phyloP scores from a whole-genome alignment of 2,113 vertebrate genomes.

The Gallinago undulata region DNA sequence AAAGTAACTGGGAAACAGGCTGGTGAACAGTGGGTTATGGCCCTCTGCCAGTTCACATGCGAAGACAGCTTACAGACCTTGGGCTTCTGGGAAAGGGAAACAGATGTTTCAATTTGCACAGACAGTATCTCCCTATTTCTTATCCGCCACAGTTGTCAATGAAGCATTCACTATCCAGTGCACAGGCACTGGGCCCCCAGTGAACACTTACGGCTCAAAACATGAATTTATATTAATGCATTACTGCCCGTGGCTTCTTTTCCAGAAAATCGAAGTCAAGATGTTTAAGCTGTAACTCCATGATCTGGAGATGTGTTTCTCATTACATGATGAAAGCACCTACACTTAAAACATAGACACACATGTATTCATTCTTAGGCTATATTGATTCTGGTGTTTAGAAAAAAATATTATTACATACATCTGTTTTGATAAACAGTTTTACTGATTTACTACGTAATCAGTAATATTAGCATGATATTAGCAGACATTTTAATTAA shows the following conservation, averaged over 20 bases:
- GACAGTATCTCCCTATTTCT: not conserved
- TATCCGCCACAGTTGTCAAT: not conserved
- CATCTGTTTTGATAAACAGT: not conserved
- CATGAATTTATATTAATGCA: not conserved
- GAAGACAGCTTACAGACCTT: slow-evolving; percentile 23
- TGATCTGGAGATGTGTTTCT: not conserved
- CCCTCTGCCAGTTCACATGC: slow-evolving; percentile 27
- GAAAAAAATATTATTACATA: not conserved
- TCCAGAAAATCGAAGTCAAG: not conserved
- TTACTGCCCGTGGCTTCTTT: not conserved
- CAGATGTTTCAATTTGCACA: slow-evolving; percentile 63
- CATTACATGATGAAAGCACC: not conserved
- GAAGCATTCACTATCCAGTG: not conserved
- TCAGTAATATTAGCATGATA: not conserved
- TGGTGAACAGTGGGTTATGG: slow-evolving; percentile 51
- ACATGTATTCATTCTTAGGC: not conserved
- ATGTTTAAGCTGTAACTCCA: not conserved
- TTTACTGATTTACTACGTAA: not conserved
- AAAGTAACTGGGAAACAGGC: slow-evolving; percentile 60
- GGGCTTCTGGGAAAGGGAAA: slow-evolving; percentile 50
- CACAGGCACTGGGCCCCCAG: not conserved
- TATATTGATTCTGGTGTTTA: not conserved
- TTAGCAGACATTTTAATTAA: not conserved
- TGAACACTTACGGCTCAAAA: not conserved
- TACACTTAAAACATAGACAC: not conserved